A percentile compares a stretch with the other conserved stretches of the same genome.
phyloP scores from a whole-genome alignment of 2,888 invertebrate genomes.

The Leucophenga montana region DNA sequence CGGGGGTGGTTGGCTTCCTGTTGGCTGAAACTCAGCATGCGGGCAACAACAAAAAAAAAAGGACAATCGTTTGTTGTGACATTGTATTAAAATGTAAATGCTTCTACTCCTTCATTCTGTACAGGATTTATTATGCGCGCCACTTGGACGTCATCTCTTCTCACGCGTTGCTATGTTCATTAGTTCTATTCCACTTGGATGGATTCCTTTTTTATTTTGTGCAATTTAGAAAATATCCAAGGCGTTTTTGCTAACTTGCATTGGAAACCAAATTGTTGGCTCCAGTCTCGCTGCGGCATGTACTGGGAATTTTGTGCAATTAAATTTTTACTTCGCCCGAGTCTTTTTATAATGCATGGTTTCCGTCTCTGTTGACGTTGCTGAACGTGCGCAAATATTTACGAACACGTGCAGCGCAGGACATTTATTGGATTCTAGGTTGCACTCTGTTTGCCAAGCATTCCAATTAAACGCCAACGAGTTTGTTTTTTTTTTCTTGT shows the following conservation, averaged over 20 bases:
- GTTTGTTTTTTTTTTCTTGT: conserved; percentile 31
- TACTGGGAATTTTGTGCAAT: background rate
- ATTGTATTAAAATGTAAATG: conserved; percentile 41
- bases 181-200: background rate
- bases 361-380: conserved; percentile 31
- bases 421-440: conserved; percentile 72
- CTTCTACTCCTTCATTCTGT: conserved; percentile 32
- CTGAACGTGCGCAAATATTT: conserved; percentile 24
- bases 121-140: conserved; percentile 8
- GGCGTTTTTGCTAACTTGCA: too few species aligned
- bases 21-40: conserved; percentile 49
- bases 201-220: conserved; percentile 35
- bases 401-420: conserved; percentile 69
- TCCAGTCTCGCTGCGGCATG: conserved; percentile 35
- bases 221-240: too few species aligned
- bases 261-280: too few species aligned
- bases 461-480: conserved; percentile 65
- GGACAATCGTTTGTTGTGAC: conserved; percentile 65
- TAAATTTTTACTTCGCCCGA: background rate
- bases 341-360: background rate
- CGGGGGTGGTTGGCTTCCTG: conserved; percentile 49
- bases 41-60: conserved; percentile 42
- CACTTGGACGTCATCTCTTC: conserved; percentile 15
- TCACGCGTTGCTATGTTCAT: conserved; percentile 43
- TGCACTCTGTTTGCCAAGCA: conserved; percentile 55